Base-by-base conservation (phyloP, 2,888 invertebrate genomes). In the Salpingus planirostris region DNA sequence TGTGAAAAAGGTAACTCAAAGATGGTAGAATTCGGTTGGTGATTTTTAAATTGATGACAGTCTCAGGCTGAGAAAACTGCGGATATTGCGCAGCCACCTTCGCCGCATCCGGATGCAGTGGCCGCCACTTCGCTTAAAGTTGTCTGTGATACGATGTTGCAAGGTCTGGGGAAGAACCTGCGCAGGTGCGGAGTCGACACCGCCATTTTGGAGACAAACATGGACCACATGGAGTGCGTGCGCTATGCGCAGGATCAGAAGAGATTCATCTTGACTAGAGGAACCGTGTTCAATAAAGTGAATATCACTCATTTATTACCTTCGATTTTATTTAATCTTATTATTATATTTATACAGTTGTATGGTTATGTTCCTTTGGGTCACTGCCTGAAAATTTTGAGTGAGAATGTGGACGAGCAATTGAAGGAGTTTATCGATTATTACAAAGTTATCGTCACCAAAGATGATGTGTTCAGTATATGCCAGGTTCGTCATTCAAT, bases 381-480 rank as follows among this genome's bases (percentile, higher is more conserved):
- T 2, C 69, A 69, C 49, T 80, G 74, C 52, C 74, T 78, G 50
- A 69, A 71, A 58, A 70, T 86, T 24, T 56, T 64, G 7, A 64
- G 69, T 31, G 69, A 70, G 15, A 62, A 65, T 34, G 51, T 70
- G 6, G 69, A 72, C 32, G 74, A 78, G 27, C 86, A 87, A 56
- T 59, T 84, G 15, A 61, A 69, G 34, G 76, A 79, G 59, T 74
- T 86, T 28, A 58, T 87, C 18, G 64, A 64, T 28, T 69, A 73
- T 55, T 86, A 78, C 56, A 76, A 78, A 54, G 68, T 88, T 33
- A 56, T 59, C 24, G 68, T 86, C 27, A 70, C 68, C 15, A 68
- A 73, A 54, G 68, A 68, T 38, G 73, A 86, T 60, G 71, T 86
- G 39, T 78, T 83, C 50, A 79, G 73, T 49, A 69, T 82, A 46